phyloP scores from a whole-genome alignment of 92 coral and sea anemone genomes.

The Ricordea florida region DNA sequence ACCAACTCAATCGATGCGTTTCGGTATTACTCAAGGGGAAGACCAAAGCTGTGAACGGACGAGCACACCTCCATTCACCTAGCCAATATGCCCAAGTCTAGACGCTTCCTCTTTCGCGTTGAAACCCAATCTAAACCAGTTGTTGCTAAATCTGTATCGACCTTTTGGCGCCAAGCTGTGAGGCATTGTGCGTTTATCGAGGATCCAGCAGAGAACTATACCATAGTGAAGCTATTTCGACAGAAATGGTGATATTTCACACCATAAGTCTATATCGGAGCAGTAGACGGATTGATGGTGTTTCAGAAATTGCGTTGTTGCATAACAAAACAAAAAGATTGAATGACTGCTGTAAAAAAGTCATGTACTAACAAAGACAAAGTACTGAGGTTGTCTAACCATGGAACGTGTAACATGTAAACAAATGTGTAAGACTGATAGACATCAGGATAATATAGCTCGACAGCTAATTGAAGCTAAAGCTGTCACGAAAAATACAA shows the following conservation, averaged over 20 bases:
- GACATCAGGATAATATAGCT: constrained; percentile 2
- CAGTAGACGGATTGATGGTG: neutral
- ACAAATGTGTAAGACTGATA: constrained; percentile 22
- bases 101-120: neutral
- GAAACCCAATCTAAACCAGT: neutral
- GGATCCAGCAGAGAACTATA: neutral
- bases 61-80: too few species aligned
- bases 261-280: neutral
- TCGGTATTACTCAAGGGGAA: too few species aligned
- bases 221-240: neutral
- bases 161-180: constrained; percentile 44
- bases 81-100: neutral
- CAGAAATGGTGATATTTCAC: constrained; percentile 7
- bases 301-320: too few species aligned
- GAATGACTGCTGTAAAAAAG: too few species aligned
- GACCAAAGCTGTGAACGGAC: too few species aligned
- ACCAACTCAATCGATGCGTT: too few species aligned
- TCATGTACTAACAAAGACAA: too few species aligned
- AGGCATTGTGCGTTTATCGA: neutral
- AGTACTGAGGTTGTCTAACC: too few species aligned
- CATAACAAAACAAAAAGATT: too few species aligned
- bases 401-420: too few species aligned
- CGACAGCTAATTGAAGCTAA: neutral
- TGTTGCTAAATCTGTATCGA: neutral
- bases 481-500: neutral